phyloP scores from a whole-genome alignment of 2,113 vertebrate species.

The Nestor notabilis region DNA sequence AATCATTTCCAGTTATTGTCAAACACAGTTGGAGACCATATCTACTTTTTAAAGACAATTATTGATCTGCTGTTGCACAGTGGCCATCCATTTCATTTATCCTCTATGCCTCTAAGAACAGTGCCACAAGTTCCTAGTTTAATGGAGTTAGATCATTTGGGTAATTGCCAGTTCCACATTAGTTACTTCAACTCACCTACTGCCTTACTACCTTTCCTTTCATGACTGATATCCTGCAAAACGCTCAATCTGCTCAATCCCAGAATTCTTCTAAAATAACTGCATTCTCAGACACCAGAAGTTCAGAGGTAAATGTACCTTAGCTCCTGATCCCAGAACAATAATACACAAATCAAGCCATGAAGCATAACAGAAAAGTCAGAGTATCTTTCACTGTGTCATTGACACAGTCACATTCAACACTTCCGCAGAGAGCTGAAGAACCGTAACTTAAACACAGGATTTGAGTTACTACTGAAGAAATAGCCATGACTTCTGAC shows the following conservation, averaged over 20 bases:
- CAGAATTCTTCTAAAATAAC: not conserved
- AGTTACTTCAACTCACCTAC: not conserved
- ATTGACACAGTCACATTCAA: not conserved
- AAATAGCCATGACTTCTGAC: not conserved
- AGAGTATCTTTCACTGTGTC: rapidly evolving
- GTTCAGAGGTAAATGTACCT: not conserved
- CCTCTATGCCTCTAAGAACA: not conserved
- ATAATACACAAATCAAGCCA: not conserved
- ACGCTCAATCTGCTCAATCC: not conserved
- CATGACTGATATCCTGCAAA: not conserved
- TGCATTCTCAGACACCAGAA: not conserved
- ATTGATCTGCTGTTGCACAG: not conserved
- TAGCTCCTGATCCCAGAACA: not conserved
- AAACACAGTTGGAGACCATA: not conserved
- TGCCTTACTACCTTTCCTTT: not conserved
- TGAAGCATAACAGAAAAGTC: not conserved
- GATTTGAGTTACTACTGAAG: not conserved
- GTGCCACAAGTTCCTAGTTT: not conserved
- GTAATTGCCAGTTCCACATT: not conserved
- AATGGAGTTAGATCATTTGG: not conserved
- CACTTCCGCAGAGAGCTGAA: not conserved
- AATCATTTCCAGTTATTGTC: not conserved
- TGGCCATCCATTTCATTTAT: not conserved
- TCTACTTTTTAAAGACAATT: not conserved
- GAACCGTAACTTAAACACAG: not conserved